phyloP scores from a whole-genome alignment of 2,888 invertebrate species.

The Antheraea assamensis region DNA sequence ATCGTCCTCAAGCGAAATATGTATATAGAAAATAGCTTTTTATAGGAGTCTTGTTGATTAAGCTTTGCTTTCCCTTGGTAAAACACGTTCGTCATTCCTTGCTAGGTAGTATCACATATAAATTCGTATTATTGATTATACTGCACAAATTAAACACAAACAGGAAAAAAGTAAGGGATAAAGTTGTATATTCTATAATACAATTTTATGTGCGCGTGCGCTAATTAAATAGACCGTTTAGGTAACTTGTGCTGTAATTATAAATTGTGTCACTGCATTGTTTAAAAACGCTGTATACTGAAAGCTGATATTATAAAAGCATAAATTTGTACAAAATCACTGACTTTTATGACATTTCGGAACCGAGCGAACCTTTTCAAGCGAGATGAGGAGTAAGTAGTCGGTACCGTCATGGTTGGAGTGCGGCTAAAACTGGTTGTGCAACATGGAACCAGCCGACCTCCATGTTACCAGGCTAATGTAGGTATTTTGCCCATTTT shows the following conservation, averaged over 20 bases:
- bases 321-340: not conserved
- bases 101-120: not conserved
- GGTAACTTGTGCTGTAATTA: not conserved
- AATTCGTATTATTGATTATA: too few relatives aligned
- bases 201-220: not conserved
- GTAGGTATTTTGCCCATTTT: not conserved
- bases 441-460: not conserved
- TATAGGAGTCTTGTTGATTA: too few relatives aligned
- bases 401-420: not conserved
- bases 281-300: not conserved
- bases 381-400: not conserved
- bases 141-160: too few relatives aligned
- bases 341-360: not conserved
- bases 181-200: not conserved
- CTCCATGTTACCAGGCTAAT: not conserved
- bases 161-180: not conserved
- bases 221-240: not conserved
- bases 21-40: not conserved
- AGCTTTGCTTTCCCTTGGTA: too few relatives aligned
- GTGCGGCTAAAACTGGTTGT: not conserved
- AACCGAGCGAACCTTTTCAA: not conserved
- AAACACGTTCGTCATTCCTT: too few relatives aligned
- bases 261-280: constrained; percentile 1
- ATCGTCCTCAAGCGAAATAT: not conserved
- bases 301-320: not conserved